Conservation (phyloP, 1,140 invertebrate genomes). For the Pectinophora gossypiella region DNA sequence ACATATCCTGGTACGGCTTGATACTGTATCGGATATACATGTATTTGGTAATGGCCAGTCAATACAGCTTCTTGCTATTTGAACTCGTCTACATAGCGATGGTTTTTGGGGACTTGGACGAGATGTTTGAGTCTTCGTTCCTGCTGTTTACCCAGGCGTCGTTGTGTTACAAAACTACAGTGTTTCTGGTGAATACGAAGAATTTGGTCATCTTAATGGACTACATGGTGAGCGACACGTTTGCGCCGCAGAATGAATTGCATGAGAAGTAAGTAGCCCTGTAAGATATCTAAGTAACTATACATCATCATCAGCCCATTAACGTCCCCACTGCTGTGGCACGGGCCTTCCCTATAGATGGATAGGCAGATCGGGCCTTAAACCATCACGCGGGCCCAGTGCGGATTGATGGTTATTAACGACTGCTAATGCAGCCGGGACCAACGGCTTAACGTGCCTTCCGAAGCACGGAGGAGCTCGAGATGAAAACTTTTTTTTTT, state of each 20-base stretch:
- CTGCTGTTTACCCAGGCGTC: constrained; percentile 56
- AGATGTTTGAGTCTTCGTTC: constrained; percentile 50
- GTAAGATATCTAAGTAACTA: background rate
- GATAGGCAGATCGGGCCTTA: too few relatives aligned
- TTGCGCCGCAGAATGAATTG: constrained; percentile 28
- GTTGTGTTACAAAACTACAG: constrained; percentile 48
- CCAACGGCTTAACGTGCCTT: too few relatives aligned
- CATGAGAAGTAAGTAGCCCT: constrained; percentile 42
- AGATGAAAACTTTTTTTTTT: too few relatives aligned
- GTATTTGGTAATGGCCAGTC: constrained; percentile 33
- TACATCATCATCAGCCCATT: too few relatives aligned
- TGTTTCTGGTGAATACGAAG: constrained; percentile 39
- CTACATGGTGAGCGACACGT: constrained; percentile 37
- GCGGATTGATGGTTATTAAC: too few relatives aligned
- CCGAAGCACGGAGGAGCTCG: too few relatives aligned
- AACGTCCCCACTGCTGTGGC: too few relatives aligned
- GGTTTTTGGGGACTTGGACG: constrained; percentile 52
- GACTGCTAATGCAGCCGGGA: too few relatives aligned
- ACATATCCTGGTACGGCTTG: constrained; percentile 20
- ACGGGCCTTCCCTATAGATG: too few relatives aligned
- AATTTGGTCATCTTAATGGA: constrained; percentile 30
- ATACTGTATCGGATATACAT: constrained; percentile 28
- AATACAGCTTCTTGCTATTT: constrained; percentile 48
- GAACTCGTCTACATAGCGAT: constrained; percentile 48
- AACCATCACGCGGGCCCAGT: too few relatives aligned